Conservation (phyloP, 2,888 invertebrate genomes). For the Barypeithes pellucidus region DNA sequence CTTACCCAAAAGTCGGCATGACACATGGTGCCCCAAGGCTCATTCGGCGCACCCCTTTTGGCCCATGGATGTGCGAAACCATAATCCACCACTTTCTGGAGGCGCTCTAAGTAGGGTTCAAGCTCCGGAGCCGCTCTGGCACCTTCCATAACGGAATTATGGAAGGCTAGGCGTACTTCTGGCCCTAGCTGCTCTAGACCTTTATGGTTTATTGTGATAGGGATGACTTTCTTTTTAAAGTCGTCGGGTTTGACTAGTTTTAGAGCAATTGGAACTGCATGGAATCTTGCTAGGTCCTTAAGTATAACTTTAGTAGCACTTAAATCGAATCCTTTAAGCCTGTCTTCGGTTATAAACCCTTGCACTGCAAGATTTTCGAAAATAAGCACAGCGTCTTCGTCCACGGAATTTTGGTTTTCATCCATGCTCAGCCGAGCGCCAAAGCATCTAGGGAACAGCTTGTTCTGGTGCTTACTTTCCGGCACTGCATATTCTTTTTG, state of each 20-base stretch:
- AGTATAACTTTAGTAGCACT: conserved; percentile 71
- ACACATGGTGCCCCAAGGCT: conserved; percentile 73
- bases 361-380: conserved; percentile 74
- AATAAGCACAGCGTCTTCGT: conserved; percentile 74
- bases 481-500: conserved; percentile 71
- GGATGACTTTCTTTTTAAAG: conserved; percentile 69
- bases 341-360: conserved; percentile 73
- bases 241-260: conserved; percentile 70
- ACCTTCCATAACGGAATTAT: conserved; percentile 63
- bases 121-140: conserved; percentile 59
- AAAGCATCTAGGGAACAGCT: conserved; percentile 72
- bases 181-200: conserved; percentile 65
- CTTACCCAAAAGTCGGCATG: conserved; percentile 78
- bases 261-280: conserved; percentile 75
- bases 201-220: conserved; percentile 66
- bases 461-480: conserved; percentile 67
- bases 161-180: conserved; percentile 64
- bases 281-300: conserved; percentile 73
- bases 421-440: conserved; percentile 72
- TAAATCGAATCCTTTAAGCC: conserved; percentile 72
- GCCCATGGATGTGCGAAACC: conserved; percentile 57
- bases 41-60: conserved; percentile 63
- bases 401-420: conserved; percentile 70
- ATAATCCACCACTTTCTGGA: conserved; percentile 61
- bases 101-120: conserved; percentile 60